A percentile compares a stretch with the other conserved stretches of the same genome.
These are phyloP conservation scores for Brotula barbata DNA, from an alignment of 2,797 vertebrate genomes.

Conservation along the genomic window DNA sequence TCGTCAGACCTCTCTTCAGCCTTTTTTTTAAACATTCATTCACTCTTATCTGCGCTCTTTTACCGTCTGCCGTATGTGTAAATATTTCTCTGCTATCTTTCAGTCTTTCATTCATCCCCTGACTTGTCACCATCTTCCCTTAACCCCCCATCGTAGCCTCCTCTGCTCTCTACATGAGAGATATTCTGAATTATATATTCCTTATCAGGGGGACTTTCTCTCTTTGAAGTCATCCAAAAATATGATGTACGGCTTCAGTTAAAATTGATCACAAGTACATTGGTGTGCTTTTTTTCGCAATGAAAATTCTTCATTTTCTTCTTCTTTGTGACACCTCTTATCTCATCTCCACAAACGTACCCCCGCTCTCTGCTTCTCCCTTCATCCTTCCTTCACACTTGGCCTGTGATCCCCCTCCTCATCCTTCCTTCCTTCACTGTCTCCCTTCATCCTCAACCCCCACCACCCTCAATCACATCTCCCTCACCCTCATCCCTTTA, in stretches of 20 bases:
- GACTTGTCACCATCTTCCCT: conserved; percentile 29
- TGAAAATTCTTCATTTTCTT: background rate
- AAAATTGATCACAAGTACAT: too few relatives aligned
- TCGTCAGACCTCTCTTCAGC: too few relatives aligned
- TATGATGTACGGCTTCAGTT: conserved; percentile 11
- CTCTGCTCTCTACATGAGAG: conserved; percentile 25
- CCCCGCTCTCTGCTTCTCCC: background rate
- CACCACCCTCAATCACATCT: conserved; percentile 23
- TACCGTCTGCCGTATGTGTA: conserved; percentile 34
- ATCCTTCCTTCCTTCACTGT: conserved; percentile 30
- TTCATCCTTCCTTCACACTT: conserved; percentile 25
- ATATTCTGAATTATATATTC: conserved; percentile 29
- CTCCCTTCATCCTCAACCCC: conserved; percentile 27
- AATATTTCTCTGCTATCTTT: conserved; percentile 47
- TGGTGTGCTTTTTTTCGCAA: background rate
- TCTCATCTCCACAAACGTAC: conserved; percentile 7
- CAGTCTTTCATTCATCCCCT: conserved; percentile 31
- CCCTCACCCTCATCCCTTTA: conserved; percentile 21
- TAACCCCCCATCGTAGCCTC: conserved; percentile 32
- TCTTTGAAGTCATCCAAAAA: conserved; percentile 7
- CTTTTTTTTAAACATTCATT: conserved; percentile 32
- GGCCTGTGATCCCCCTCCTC: background rate
- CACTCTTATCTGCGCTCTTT: conserved; percentile 41
- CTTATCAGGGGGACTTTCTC: conserved; percentile 2
- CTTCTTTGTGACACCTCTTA: conserved; percentile 15